These are phyloP conservation scores for Cephus pulcher DNA, from an alignment of 2,888 invertebrate species.

Conservation along the genomic window DNA sequence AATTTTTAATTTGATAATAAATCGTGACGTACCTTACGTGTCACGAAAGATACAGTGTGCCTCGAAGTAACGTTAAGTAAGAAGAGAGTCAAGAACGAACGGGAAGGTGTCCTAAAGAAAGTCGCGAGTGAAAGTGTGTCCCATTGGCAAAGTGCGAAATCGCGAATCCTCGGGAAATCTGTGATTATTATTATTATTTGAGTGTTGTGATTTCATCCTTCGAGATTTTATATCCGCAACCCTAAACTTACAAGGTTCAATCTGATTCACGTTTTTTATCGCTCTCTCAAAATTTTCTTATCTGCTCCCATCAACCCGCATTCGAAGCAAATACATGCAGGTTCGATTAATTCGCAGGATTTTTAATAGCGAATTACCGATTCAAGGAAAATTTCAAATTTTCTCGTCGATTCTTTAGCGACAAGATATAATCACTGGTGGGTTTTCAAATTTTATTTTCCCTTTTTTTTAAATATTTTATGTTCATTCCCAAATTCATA, in stretches of 20 bases:
- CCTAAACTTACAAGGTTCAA: background rate
- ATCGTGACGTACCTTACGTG: background rate
- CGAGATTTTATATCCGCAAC: background rate
- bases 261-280: background rate
- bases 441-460: background rate
- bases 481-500: conserved; percentile 28
- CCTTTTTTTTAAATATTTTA: conserved; percentile 6
- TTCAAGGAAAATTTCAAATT: background rate
- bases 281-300: background rate
- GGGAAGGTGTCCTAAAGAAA: background rate
- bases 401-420: background rate
- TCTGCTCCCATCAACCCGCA: background rate
- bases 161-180: background rate
- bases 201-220: background rate
- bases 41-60: background rate
- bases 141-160: background rate
- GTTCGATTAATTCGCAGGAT: background rate
- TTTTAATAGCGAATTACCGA: background rate
- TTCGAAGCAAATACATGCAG: background rate
- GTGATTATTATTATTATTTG: background rate
- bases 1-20: background rate
- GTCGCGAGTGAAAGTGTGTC: background rate
- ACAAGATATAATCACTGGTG: background rate
- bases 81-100: background rate
- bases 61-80: background rate